Evolutionary conservation across 2,797 vertebrate genomes (phyloP), one percentile per base, ranked within the genome.

Genomic region (Rhinatrema bivittatum): DNA sequence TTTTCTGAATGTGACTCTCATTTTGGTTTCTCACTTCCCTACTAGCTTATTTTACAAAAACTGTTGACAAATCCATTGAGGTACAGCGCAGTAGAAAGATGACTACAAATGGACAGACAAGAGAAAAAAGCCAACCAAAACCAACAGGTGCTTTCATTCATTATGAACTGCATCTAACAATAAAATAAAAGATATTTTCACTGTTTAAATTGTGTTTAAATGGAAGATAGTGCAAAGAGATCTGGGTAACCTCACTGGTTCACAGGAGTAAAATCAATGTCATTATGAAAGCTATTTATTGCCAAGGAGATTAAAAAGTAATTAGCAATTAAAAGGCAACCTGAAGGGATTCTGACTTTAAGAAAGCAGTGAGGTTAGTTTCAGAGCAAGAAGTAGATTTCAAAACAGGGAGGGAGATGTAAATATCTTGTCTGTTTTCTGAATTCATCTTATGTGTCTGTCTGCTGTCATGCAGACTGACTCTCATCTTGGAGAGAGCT

Each of bases 301-400:
- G 42, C 50, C 43, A 50, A 64, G n/a, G n/a, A n/a, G 58, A 78
- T 58, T 61, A 70, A 72, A 72, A 72, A 42, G 40, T 63, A 71
- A 78, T 80, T 71, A 76, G 58, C 46, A 65, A 60, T 72, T 64
- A 70, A 33, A 70, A 76, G 69, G 56, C 41, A 63, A 62, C 58
- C 53, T 70, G 30, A 42, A 32, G 60, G 56, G 38, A 22, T 49
- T 35, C 55, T 61, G 53, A 56, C 64, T 39, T 42, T 31, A 66
- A 50, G 36, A 35, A 25, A 66, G 22, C 25, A 42, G 44, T 26
- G 32, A 53, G 29, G 39, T 62, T 24, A 27, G 39, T 67, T 72
- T 66, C 49, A 64, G 51, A 46, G 53, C 29, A 43, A 21, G 15
- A 52, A 33, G 25, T 34, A 59, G 33, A 17, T 52, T 39, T 24